Evolutionary conservation across 2,113 vertebrate genomes (phyloP).

Genomic region (Psilopogon haemacephalus): DNA sequence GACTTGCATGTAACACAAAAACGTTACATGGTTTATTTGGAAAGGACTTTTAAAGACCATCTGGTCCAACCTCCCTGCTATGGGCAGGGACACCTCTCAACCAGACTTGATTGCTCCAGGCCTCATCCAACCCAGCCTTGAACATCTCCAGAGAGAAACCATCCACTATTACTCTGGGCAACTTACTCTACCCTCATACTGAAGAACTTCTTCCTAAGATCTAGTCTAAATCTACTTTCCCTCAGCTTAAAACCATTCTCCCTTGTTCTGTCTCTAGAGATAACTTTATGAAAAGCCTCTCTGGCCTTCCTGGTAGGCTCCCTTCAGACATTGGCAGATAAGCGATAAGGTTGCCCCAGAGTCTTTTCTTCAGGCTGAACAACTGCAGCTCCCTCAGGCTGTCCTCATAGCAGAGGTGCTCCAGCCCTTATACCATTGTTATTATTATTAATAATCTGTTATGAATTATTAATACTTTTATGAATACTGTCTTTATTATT

Average conservation of each 20-base stretch:
- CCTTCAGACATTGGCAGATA: not conserved
- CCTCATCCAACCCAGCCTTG: not conserved
- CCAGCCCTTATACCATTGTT: no score
- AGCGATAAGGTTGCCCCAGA: fast-evolving
- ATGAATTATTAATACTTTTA: no score
- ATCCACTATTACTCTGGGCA: not conserved
- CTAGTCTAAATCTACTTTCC: not conserved
- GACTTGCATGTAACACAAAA: not conserved
- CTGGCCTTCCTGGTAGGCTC: not conserved
- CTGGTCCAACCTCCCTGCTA: not conserved
- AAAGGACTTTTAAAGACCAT: not conserved
- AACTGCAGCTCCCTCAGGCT: not conserved
- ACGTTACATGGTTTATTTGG: not conserved
- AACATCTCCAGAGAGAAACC: not conserved
- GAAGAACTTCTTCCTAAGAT: not conserved
- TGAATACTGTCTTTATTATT: no score
- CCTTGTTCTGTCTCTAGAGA: not conserved
- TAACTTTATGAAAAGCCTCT: not conserved
- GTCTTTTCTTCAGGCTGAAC: not conserved
- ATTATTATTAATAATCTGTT: no score
- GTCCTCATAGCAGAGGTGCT: not conserved
- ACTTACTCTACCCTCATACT: fast-evolving
- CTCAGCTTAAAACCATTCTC: not conserved
- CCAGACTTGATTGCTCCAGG: not conserved
- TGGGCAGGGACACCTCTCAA: not conserved